These are phyloP conservation scores for Ips nitidus DNA, from an alignment of 1,140 invertebrate species.

Conservation along the genomic window DNA sequence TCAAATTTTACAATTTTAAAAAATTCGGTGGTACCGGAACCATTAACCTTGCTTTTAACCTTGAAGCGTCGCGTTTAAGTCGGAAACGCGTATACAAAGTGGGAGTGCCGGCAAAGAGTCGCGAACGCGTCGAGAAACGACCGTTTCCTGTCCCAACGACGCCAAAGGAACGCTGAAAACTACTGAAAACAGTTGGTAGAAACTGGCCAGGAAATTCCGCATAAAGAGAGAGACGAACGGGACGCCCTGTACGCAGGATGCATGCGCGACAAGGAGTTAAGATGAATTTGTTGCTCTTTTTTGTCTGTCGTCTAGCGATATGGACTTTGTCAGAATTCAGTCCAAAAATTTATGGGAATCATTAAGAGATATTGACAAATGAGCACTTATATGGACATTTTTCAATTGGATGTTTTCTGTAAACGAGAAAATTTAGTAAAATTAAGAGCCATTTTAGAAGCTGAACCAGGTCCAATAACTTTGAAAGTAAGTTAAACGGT, in stretches of 20 bases:
- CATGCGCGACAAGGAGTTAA: constrained; percentile 20
- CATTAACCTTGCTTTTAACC: background rate
- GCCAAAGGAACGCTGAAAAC: constrained; percentile 12
- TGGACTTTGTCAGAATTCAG: too few species aligned
- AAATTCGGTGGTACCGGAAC: background rate
- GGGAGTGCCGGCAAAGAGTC: constrained; percentile 12
- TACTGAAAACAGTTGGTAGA: background rate
- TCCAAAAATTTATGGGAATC: too few species aligned
- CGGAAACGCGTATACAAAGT: constrained; percentile 5
- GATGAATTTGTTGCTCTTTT: constrained; percentile 15
- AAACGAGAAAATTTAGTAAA: too few species aligned
- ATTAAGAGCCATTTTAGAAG: too few species aligned
- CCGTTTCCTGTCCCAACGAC: background rate
- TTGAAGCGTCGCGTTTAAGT: constrained; percentile 1
- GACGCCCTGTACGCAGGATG: constrained; percentile 12
- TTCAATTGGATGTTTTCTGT: too few species aligned
- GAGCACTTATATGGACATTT: too few species aligned
- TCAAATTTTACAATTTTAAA: background rate
- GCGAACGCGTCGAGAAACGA: background rate
- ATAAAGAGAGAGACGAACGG: constrained; percentile 10
- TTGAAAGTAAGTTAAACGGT: too few species aligned
- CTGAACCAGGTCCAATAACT: too few species aligned
- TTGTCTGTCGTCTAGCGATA: background rate
- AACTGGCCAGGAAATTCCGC: constrained; percentile 14
- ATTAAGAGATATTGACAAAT: too few species aligned